phyloP scores from a whole-genome alignment of 2,888 invertebrate genomes.

The Volucella bombylans region DNA sequence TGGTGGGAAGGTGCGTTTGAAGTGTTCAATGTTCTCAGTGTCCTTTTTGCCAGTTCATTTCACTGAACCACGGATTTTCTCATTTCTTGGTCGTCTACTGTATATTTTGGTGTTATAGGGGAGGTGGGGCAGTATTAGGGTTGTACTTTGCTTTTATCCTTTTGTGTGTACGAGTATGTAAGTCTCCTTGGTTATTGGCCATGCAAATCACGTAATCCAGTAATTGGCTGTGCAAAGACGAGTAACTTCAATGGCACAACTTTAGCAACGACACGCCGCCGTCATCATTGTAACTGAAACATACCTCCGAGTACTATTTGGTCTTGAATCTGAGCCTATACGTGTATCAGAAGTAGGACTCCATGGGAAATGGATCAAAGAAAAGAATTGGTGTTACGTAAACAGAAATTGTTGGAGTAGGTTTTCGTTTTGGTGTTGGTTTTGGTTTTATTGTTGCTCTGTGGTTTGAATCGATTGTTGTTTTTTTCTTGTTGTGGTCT shows the following conservation, averaged over 20 bases:
- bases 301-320: conserved; percentile 28
- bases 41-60: conserved; percentile 58
- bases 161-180: conserved; percentile 7
- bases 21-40: conserved; percentile 8
- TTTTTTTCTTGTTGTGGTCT: neutral
- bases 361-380: neutral
- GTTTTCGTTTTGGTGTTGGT: neutral
- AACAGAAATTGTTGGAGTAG: conserved; percentile 17
- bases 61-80: conserved; percentile 40
- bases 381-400: neutral
- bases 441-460: conserved; percentile 8
- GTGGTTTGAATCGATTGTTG: conserved; percentile 36
- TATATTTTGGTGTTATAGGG: no score
- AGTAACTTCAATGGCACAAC: conserved; percentile 20
- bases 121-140: no score
- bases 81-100: no score
- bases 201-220: conserved; percentile 71
- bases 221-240: conserved; percentile 67
- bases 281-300: neutral
- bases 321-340: neutral
- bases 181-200: conserved; percentile 45
- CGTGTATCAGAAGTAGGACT: neutral
- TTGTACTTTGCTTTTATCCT: neutral
- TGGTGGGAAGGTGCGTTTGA: neutral
- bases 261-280: conserved; percentile 26